Evolutionary conservation across 2,797 vertebrate genomes (phyloP).

Genomic region (Megalops cyprinoides): DNA sequence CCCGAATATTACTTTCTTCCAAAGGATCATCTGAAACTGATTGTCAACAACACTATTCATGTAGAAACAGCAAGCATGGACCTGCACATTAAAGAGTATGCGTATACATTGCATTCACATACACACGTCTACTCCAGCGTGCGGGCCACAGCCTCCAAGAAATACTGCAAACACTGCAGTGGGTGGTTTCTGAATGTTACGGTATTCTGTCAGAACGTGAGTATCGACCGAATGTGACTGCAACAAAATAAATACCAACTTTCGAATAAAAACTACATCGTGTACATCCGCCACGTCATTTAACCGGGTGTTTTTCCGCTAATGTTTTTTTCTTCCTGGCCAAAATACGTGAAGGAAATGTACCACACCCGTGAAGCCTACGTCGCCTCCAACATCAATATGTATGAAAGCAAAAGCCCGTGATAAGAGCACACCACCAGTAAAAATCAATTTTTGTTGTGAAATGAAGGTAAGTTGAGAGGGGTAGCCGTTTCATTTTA

Average conservation of each 20-base stretch:
- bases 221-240: slow-evolving; percentile 23
- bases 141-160: slow-evolving; percentile 66
- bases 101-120: slow-evolving; percentile 3
- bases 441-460: slow-evolving; percentile 44
- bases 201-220: slow-evolving; percentile 29
- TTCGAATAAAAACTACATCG: neutral
- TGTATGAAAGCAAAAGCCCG: slow-evolving; percentile 29
- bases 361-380: slow-evolving; percentile 71
- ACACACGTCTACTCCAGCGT: slow-evolving; percentile 31
- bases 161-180: slow-evolving; percentile 82
- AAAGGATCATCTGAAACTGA: no score
- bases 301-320: neutral
- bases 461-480: slow-evolving; percentile 55
- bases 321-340: neutral
- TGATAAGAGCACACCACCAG: slow-evolving; percentile 35
- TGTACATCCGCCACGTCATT: neutral
- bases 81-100: slow-evolving; percentile 11
- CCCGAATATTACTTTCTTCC: neutral
- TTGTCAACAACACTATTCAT: no score
- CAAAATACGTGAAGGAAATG: slow-evolving; percentile 13
- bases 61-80: neutral
- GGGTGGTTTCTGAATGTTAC: slow-evolving; percentile 50
- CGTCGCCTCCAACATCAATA: slow-evolving; percentile 28
- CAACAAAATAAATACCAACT: slow-evolving; percentile 26
- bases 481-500: neutral